A percentile compares a stretch with the other conserved stretches of the same genome.
Evolutionary conservation across 2,113 vertebrate species (phyloP).

Genomic region (Eonycteris spelaea): DNA sequence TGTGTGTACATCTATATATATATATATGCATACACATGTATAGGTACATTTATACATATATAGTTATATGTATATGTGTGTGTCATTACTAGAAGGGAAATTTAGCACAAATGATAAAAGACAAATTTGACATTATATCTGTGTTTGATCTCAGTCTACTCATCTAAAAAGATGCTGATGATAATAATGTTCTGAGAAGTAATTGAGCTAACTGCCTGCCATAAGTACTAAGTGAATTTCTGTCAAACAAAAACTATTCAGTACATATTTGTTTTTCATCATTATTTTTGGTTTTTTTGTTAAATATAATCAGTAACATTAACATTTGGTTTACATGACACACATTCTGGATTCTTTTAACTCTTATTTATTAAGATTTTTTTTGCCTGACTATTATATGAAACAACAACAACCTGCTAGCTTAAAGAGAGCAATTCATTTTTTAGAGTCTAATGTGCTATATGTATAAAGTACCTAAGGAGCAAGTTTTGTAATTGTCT

Average conservation of each 20-base stretch:
- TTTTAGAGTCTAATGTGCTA: background rate
- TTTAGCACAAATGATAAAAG: background rate
- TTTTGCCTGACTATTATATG: background rate
- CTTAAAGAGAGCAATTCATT: background rate
- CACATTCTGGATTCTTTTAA: background rate
- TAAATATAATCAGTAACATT: background rate
- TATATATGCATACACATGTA: background rate
- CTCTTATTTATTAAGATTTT: background rate
- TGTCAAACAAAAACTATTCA: background rate
- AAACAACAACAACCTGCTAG: background rate
- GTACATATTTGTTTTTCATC: background rate
- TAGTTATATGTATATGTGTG: background rate
- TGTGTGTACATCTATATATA: background rate
- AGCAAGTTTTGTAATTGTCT: background rate
- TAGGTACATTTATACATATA: background rate
- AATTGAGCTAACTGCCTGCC: background rate
- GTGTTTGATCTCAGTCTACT: background rate
- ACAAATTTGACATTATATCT: background rate
- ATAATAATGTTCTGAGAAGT: background rate
- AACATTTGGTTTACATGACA: background rate
- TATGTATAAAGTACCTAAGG: background rate
- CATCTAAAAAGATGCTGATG: background rate
- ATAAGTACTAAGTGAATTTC: background rate
- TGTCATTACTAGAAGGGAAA: background rate
- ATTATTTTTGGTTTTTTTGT: background rate